Evolutionary conservation across 2,888 invertebrate genomes (phyloP).

Genomic region (Loripinus fragilis): DNA sequence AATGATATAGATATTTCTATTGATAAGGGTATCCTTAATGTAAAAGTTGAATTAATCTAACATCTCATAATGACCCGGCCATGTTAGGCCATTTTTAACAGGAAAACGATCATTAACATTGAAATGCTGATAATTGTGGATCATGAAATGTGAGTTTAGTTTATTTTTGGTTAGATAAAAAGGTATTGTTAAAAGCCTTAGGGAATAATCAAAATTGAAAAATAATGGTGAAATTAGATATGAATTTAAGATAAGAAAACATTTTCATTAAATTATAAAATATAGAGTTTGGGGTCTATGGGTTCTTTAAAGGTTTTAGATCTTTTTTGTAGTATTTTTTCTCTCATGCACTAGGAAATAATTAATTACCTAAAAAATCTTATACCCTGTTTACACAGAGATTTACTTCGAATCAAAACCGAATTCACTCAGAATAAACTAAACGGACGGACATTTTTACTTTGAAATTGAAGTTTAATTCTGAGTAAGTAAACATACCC

Average conservation of each 20-base stretch:
- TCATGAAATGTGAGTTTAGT: neutral
- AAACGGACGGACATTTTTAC: too few species aligned
- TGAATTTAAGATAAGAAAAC: slow-evolving; percentile 9
- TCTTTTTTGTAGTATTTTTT: neutral
- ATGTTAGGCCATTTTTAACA: slow-evolving; percentile 9
- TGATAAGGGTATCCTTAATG: slow-evolving; percentile 4
- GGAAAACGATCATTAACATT: slow-evolving; percentile 8
- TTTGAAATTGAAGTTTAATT: too few species aligned
- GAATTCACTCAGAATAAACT: too few species aligned
- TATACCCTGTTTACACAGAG: too few species aligned
- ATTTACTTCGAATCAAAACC: too few species aligned
- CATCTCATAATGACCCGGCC: neutral
- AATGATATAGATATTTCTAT: slow-evolving; percentile 4
- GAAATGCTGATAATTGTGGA: neutral
- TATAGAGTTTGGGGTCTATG: neutral
- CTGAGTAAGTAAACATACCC: too few species aligned
- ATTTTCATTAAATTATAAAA: slow-evolving; percentile 12
- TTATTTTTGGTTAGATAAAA: slow-evolving; percentile 6
- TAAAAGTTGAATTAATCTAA: slow-evolving; percentile 13
- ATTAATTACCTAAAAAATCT: neutral
- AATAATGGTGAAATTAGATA: slow-evolving; percentile 15
- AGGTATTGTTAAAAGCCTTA: slow-evolving; percentile 12
- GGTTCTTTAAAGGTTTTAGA: neutral
- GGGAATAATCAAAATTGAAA: neutral
- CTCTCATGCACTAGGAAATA: neutral